Conservation (phyloP, 2,113 vertebrate species). For the Malurus alboscapulatus region DNA sequence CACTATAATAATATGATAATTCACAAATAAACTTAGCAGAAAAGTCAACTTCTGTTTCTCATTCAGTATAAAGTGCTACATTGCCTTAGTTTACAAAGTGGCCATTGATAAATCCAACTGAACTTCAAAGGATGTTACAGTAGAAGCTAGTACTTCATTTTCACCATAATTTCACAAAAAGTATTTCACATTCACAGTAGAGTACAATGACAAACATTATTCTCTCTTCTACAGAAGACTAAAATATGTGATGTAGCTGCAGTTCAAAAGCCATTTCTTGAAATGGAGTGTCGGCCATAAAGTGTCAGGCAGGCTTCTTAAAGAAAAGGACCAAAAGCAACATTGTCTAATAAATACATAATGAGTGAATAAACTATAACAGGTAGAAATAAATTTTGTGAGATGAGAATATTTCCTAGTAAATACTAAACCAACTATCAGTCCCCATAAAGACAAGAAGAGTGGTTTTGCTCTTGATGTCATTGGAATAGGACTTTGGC, state of each 20-base stretch:
- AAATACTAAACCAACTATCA: background rate
- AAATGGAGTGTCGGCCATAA: conserved; percentile 18
- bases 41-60: conserved; percentile 55
- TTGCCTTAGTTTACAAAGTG: conserved; percentile 36
- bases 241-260: background rate
- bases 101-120: background rate
- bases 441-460: background rate
- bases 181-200: conserved; percentile 62
- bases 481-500: background rate
- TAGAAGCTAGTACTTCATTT: conserved; percentile 35
- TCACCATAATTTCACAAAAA: conserved; percentile 21
- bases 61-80: conserved; percentile 67
- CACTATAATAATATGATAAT: background rate
- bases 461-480: background rate
- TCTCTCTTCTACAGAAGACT: conserved; percentile 15
- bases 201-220: conserved; percentile 1
- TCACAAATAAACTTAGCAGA: conserved; percentile 27
- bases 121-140: conserved; percentile 32
- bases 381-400: conserved; percentile 14
- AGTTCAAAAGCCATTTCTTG: background rate
- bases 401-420: conserved; percentile 44
- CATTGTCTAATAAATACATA: conserved; percentile 57
- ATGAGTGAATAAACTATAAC: background rate
- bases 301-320: conserved; percentile 31
- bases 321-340: conserved; percentile 37